Percentiles rank a stretch among this genome's conserved stretches.
These are phyloP conservation scores for Pyrgilauda ruficollis DNA, from an alignment of 2,113 vertebrate genomes.

Conservation along the genomic window DNA sequence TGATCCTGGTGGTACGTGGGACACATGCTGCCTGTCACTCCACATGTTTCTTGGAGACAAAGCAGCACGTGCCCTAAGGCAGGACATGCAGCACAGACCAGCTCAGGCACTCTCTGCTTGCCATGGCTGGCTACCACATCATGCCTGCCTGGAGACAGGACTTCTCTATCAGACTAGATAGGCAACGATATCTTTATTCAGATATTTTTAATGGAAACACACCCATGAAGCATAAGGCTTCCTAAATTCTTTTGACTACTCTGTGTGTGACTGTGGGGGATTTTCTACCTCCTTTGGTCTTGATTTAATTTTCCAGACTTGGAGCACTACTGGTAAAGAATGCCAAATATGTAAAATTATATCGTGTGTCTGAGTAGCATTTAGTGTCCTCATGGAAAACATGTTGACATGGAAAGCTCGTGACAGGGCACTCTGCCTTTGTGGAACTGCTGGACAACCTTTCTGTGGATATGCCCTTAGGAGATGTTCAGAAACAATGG, in stretches of 20 bases:
- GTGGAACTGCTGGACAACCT: background rate
- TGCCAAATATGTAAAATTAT: background rate
- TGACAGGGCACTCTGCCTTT: background rate
- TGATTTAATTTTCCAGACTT: background rate
- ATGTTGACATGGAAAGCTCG: background rate
- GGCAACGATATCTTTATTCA: background rate
- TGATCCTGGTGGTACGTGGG: fast-evolving
- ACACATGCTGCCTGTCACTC: background rate
- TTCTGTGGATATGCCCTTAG: background rate
- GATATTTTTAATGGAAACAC: background rate
- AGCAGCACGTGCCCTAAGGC: background rate
- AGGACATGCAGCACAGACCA: background rate
- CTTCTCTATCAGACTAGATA: background rate
- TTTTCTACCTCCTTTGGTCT: background rate
- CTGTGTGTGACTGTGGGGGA: background rate
- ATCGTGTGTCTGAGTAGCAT: background rate
- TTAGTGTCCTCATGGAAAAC: background rate
- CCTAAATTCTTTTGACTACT: background rate
- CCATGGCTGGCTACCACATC: background rate
- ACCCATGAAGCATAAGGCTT: background rate
- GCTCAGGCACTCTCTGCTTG: background rate
- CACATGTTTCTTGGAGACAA: background rate
- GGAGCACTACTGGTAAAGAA: background rate
- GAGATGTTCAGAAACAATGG: background rate
- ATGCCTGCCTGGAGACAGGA: background rate